Evolutionary conservation across 1,140 invertebrate species (phyloP).

Genomic region (Euura saliciscinereae): DNA sequence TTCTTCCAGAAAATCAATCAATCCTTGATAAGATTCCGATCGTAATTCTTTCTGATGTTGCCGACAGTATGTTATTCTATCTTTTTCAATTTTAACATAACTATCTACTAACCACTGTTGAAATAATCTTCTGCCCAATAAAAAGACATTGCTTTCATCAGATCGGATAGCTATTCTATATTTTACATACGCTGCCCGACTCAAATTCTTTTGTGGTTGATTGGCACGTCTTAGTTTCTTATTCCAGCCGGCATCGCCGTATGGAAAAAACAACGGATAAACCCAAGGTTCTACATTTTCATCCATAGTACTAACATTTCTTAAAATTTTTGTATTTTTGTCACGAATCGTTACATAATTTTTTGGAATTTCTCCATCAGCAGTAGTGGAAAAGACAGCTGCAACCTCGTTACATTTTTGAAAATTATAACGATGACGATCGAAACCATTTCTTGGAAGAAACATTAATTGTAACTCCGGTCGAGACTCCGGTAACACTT

Average conservation of each 20-base stretch:
- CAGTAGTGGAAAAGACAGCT: constrained; percentile 29
- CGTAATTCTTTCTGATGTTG: constrained; percentile 22
- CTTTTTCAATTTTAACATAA: constrained; percentile 22
- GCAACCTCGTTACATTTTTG: constrained; percentile 29
- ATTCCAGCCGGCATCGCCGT: constrained; percentile 19
- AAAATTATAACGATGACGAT: constrained; percentile 27
- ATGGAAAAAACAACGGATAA: constrained; percentile 22
- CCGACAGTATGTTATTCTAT: constrained; percentile 14
- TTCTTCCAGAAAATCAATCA: constrained; percentile 22
- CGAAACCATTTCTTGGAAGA: constrained; percentile 22
- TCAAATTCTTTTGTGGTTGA: constrained; percentile 15
- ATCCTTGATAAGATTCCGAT: constrained; percentile 20
- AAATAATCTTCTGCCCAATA: constrained; percentile 18
- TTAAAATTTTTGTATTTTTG: constrained; percentile 20
- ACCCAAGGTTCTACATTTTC: constrained; percentile 21
- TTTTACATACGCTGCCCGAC: constrained; percentile 22
- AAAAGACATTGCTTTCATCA: constrained; percentile 14
- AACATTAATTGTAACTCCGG: constrained; percentile 23
- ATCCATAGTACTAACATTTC: constrained; percentile 16
- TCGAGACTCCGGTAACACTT: no score
- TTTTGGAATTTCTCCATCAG: constrained; percentile 29
- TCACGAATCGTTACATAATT: constrained; percentile 25
- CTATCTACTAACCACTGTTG: constrained; percentile 22
- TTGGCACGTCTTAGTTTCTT: constrained; percentile 3
- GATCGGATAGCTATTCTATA: constrained; percentile 24